phyloP scores from a whole-genome alignment of 2,797 vertebrate species.

The Anguilla megastoma region DNA sequence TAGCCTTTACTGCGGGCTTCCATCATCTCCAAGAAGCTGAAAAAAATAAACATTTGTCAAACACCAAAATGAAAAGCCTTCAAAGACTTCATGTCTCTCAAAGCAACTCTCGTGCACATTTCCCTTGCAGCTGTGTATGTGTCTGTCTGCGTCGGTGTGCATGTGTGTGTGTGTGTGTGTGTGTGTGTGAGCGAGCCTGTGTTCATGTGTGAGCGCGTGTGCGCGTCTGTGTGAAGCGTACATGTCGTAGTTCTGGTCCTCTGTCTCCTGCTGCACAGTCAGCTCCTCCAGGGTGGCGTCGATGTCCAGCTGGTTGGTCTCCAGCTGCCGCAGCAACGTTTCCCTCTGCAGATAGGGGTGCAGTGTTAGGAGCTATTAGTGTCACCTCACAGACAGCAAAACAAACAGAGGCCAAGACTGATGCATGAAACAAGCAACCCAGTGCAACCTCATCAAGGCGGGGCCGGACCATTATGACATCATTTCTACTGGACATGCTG shows the following conservation, averaged over 20 bases:
- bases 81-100: not conserved
- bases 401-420: not conserved
- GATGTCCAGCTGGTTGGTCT: slow-evolving; percentile 97
- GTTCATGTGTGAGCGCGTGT: not conserved
- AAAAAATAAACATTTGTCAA: not conserved
- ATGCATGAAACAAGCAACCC: not conserved
- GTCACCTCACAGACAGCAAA: not conserved
- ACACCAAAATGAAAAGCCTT: not conserved
- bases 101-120: not conserved
- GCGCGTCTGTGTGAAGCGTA: slow-evolving; percentile 55
- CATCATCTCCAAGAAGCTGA: slow-evolving; percentile 92
- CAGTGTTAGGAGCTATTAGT: not conserved
- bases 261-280: slow-evolving; percentile 93
- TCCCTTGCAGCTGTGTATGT: not conserved
- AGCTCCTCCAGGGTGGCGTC: slow-evolving; percentile 96
- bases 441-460: not conserved
- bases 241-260: slow-evolving; percentile 98
- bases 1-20: slow-evolving; percentile 84
- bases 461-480: not conserved
- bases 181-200: not conserved
- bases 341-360: slow-evolving; percentile 78
- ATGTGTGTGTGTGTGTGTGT: not conserved
- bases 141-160: not conserved
- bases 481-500: not conserved
- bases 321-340: slow-evolving; percentile 92